Evolutionary conservation across 2,113 vertebrate genomes (phyloP).

Genomic region (Corvus hawaiiensis): DNA sequence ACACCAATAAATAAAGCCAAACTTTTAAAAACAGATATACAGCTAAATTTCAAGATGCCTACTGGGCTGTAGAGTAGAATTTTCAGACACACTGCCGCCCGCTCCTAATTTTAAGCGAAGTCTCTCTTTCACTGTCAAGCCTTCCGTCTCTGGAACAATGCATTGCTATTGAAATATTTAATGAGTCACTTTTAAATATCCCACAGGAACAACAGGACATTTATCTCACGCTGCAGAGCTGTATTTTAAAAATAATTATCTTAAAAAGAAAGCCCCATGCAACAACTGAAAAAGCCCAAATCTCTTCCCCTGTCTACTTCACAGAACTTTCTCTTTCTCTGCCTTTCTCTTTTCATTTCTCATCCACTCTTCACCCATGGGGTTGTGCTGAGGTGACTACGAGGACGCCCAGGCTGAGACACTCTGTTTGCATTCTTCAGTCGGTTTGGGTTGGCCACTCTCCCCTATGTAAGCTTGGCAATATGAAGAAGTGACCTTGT

Average conservation of each 20-base stretch:
- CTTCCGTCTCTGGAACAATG: constrained; percentile 4
- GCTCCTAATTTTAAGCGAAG: not conserved
- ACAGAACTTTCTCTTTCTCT: not conserved
- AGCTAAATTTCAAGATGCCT: not conserved
- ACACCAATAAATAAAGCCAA: not conserved
- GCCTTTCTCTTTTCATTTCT: not conserved
- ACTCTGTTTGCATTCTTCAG: constrained; percentile 36
- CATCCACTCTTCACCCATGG: not conserved
- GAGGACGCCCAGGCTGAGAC: not conserved
- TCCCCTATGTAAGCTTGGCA: not conserved
- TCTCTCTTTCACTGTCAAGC: not conserved
- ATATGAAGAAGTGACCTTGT: not conserved
- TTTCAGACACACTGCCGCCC: not conserved
- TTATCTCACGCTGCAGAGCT: not conserved
- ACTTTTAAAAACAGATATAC: not conserved
- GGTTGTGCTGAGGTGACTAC: not conserved
- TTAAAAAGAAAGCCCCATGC: not conserved
- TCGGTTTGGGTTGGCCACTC: constrained; percentile 16
- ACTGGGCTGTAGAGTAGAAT: not conserved
- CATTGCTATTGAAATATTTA: constrained; percentile 3
- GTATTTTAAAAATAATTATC: not conserved
- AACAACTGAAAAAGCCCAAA: not conserved
- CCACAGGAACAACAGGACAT: constrained; percentile 15
- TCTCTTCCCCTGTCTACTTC: not conserved
- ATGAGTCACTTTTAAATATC: constrained; percentile 3